Evolutionary conservation across 2,888 invertebrate genomes (phyloP), one percentile per base, ranked within the genome.

Genomic region (Apodemia hepburni): DNA sequence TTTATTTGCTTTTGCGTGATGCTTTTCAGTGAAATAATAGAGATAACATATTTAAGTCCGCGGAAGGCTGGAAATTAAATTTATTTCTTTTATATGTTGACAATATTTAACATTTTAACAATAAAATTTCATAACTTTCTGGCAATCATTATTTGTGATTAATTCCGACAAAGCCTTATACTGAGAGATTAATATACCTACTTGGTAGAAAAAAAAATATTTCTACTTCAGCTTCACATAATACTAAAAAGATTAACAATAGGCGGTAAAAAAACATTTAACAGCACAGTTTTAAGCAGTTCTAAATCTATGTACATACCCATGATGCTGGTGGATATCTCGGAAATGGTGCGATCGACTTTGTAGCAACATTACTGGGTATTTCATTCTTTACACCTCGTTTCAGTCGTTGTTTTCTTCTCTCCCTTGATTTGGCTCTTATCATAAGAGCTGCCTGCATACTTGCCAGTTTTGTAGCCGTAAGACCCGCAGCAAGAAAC

Each of bases 361-460:
- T 96, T 75, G 97, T 97, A 80, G 97, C 96, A 81, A 97, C 94
- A 93, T 97, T 96, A 90, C 96, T 96, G 77, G 97, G 97, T 82
- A 97, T 92, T 82, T 97, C 97, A 79, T 93, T 92, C 83, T 95
- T 94, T 86, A 93, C 92, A 78, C 96, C 95, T 92, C 94, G 93
- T 84, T 94, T 93, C 78, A 94, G 92, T 81, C 95, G 94, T 87
- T 95, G 95, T 94, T 96, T 96, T 93, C 93, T 93, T 92, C 95
- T 94, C 92, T 96, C 95, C 93, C 96, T 95, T 93, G 96, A 96
- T 93, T 97, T 96, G 92, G 96, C 94, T 93, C 97, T 95, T 93
- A 97, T 95, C 94, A 97, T 96, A 93, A 97, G 95, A 93, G 97
- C 97, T 93, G 97, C 97, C 95, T 97, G 97, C 97, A 97, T 97